phyloP scores from a whole-genome alignment of 2,113 vertebrate species.

The Gallinago undulata region DNA sequence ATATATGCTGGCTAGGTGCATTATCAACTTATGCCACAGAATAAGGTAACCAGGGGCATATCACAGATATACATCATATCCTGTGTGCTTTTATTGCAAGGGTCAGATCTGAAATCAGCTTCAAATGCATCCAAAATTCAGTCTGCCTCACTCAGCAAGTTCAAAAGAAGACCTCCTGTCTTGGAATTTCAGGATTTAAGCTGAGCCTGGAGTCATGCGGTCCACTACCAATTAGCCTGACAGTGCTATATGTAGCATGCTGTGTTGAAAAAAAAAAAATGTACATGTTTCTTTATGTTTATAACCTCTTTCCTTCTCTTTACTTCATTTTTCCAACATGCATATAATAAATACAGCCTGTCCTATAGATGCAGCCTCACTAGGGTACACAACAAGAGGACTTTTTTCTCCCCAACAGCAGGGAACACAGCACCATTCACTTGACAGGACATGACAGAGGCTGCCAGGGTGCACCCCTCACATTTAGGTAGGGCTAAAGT shows the following conservation, averaged over 20 bases:
- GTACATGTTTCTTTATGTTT: not conserved
- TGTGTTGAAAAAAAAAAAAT: conserved; percentile 1
- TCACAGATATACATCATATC: not conserved
- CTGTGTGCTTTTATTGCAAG: not conserved
- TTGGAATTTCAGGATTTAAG: not conserved
- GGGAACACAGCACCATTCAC: not conserved
- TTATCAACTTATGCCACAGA: not conserved
- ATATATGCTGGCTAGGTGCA: not conserved
- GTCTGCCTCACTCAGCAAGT: not conserved
- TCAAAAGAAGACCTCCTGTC: not conserved
- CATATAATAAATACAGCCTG: not conserved
- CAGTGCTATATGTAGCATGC: not conserved
- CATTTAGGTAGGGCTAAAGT: not conserved
- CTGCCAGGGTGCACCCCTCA: not conserved
- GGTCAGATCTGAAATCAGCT: not conserved
- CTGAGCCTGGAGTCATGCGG: not conserved
- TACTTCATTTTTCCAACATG: not conserved
- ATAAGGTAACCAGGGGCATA: not conserved
- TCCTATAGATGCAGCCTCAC: not conserved
- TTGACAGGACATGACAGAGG: not conserved
- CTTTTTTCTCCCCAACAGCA: not conserved
- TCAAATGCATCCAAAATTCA: not conserved
- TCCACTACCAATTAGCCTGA: not conserved
- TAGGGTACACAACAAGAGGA: not conserved
- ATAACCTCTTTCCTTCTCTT: not conserved